Conservation (phyloP, 1,140 invertebrate genomes). For the Lordiphosa clarofinis region DNA sequence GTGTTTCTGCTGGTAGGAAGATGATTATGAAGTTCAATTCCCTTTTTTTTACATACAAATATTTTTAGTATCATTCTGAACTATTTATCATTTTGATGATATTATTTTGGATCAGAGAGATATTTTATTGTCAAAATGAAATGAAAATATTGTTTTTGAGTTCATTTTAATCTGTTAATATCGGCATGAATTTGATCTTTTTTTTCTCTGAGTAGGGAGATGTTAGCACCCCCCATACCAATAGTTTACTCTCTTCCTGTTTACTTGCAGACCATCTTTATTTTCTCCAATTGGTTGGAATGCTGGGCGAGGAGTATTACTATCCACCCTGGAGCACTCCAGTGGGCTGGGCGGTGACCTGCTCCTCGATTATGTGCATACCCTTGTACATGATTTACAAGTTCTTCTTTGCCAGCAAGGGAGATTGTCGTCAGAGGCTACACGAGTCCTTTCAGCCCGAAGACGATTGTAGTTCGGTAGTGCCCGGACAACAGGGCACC, state of each 20-base stretch:
- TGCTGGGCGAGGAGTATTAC: conserved; percentile 91
- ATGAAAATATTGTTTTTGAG: no score
- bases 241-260: neutral
- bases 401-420: conserved; percentile 86
- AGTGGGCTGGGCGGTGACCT: conserved; percentile 94
- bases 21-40: neutral
- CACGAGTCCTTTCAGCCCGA: conserved; percentile 64
- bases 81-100: no score
- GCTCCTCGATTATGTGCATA: conserved; percentile 95
- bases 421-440: conserved; percentile 75
- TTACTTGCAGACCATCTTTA: conserved; percentile 89
- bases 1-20: conserved; percentile 86
- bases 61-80: no score
- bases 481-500: conserved; percentile 78
- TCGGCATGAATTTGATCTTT: no score
- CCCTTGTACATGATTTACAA: conserved; percentile 93
- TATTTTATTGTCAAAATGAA: no score
- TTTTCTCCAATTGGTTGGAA: conserved; percentile 91
- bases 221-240: neutral
- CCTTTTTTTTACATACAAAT: no score
- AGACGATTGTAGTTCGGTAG: conserved; percentile 54
- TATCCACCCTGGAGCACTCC: conserved; percentile 95
- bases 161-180: no score
- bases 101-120: no score
- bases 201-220: no score